These are phyloP conservation scores for Oreocharis arfaki DNA, from an alignment of 2,113 vertebrate genomes.

Conservation along the genomic window DNA sequence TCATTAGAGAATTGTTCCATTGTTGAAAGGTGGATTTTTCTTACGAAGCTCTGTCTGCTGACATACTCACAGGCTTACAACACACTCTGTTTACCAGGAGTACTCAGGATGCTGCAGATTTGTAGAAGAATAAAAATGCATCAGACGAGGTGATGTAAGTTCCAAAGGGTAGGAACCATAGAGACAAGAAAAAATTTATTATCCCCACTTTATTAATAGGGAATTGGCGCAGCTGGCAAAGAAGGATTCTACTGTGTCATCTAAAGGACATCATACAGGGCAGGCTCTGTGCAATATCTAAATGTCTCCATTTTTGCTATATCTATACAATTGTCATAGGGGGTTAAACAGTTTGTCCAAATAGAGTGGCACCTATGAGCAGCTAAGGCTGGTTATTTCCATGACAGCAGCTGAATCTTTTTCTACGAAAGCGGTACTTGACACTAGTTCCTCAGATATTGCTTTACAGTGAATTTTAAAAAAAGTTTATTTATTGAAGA, in stretches of 20 bases:
- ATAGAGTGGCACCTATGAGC: neutral
- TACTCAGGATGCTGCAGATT: neutral
- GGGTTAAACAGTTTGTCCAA: neutral
- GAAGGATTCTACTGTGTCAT: neutral
- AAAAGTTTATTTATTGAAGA: too few relatives aligned
- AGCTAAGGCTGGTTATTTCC: neutral
- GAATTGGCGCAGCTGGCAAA: neutral
- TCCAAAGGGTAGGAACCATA: neutral
- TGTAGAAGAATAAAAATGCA: neutral
- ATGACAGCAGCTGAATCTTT: neutral
- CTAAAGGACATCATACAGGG: neutral
- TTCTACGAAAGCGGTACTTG: neutral
- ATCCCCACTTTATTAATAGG: neutral
- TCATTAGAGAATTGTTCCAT: neutral
- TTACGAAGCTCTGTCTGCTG: neutral
- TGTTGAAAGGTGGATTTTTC: neutral
- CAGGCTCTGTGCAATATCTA: neutral
- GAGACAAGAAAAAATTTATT: neutral
- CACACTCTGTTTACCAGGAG: neutral
- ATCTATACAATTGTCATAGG: neutral
- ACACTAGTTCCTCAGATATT: neutral
- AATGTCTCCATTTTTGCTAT: neutral
- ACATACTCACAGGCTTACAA: neutral
- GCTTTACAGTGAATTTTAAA: neutral
- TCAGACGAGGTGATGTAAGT: neutral